Base-by-base conservation (phyloP, 1,140 invertebrate species). In the Drosophila gunungcola region DNA sequence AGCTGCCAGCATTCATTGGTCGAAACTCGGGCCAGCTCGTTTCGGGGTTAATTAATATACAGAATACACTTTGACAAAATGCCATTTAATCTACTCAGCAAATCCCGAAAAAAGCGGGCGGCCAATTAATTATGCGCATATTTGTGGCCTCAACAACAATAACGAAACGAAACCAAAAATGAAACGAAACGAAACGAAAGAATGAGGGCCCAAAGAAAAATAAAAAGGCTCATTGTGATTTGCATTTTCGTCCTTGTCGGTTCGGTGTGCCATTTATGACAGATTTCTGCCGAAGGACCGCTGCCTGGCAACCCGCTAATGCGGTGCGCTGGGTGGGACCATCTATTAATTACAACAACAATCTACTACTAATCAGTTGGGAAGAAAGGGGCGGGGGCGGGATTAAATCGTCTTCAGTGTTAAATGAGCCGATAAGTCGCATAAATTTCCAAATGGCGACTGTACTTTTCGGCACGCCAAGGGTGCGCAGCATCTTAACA, bases 121-220 rank as follows among this genome's bases (percentile, higher is more conserved):
- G 60, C 52, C 69, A 82, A 86, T 86, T 88, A 86, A 86, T 86
- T 86, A 86, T 86, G 82, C 79, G 82, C 82, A 86, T 86, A 86
- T 86, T 86, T 88, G 74, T 73, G 82, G 75, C 53, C 83, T 82
- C 63, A 67, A 58, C 63, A 65, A 57, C 45, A 49, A 29, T 13
- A 53, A 29, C 36, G 10, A 32, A 32, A 32, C 29, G 7, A 5
- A 32, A 32, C 29, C 0, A 21, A 21, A 21, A n/a, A n/a, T n/a
- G 16, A 21, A 53, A 29, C 36, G 7, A 32, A 32, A 32, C 29
- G 7, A 5, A 32, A 32, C 5, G 1, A 21, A 21, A 1, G 16
- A 21, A 21, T 1, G 16, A 21, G 16, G 4, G 45, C 38, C 32
- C 21, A 41, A 45, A 53, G 34, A 38, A 36, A 49, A 56, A 60